Evolutionary conservation across 2,888 invertebrate genomes (phyloP).

Genomic region (Leptinotarsa juncta): DNA sequence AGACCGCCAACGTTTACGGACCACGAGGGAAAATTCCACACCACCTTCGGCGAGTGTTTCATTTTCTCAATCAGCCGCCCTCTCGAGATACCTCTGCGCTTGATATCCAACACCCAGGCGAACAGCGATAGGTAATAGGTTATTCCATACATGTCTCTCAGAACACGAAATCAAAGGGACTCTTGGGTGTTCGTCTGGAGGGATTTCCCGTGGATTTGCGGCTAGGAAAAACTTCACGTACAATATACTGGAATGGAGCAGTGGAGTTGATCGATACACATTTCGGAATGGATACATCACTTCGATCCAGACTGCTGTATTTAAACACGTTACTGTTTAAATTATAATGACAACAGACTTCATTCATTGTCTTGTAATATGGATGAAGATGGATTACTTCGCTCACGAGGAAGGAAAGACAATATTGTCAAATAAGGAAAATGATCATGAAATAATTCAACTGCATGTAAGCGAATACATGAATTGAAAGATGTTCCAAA

Average conservation of each 20-base stretch:
- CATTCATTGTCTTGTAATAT: too few species aligned
- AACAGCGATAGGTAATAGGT: conserved; percentile 18
- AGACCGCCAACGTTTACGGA: conserved; percentile 1
- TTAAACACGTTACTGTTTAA: too few species aligned
- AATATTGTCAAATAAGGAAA: too few species aligned
- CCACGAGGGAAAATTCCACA: conserved; percentile 15
- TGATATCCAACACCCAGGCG: conserved; percentile 18
- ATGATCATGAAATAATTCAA: too few species aligned
- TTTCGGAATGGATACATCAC: background rate
- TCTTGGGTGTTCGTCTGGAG: conserved; percentile 8
- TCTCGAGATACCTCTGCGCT: conserved; percentile 3
- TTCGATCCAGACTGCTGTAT: background rate
- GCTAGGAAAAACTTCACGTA: conserved; percentile 1
- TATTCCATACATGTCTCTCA: conserved; percentile 28
- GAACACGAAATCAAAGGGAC: conserved; percentile 25
- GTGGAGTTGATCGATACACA: conserved; percentile 8
- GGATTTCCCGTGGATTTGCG: conserved; percentile 15
- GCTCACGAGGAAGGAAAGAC: too few species aligned
- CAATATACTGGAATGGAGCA: background rate
- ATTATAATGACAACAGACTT: too few species aligned
- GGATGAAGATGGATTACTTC: too few species aligned
- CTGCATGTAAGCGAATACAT: too few species aligned
- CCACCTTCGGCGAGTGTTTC: conserved; percentile 19
- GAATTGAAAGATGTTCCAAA: too few species aligned
- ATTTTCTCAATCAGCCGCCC: conserved; percentile 18